Conservation (phyloP, 2,888 invertebrate species). For the Aromia moschata region DNA sequence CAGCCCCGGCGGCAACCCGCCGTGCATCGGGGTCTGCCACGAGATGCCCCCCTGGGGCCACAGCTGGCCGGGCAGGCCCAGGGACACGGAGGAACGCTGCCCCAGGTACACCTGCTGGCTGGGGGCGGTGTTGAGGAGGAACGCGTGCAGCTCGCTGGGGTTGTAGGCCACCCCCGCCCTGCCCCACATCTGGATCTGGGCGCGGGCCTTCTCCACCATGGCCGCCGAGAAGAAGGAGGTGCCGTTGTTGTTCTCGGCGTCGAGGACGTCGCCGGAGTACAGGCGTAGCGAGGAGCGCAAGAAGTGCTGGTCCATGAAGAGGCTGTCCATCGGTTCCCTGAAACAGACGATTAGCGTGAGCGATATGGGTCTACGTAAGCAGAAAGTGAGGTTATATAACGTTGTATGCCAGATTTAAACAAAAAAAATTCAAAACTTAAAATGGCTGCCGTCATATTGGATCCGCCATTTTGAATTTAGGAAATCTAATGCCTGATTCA, state of each 20-base stretch:
- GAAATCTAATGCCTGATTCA: too few species aligned
- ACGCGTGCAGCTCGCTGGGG: constrained; percentile 64
- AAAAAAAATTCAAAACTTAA: too few species aligned
- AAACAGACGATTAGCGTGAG: too few species aligned
- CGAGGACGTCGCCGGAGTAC: constrained; percentile 69
- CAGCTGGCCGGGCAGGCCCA: constrained; percentile 62
- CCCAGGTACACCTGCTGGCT: constrained; percentile 59
- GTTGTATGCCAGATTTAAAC: too few species aligned
- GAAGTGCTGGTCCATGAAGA: constrained; percentile 82
- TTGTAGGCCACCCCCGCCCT: constrained; percentile 64
- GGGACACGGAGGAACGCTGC: constrained; percentile 56
- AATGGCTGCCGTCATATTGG: too few species aligned
- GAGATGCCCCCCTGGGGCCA: constrained; percentile 60
- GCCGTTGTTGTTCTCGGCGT: constrained; percentile 63
- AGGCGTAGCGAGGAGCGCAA: constrained; percentile 69
- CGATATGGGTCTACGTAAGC: too few species aligned
- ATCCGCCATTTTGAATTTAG: too few species aligned
- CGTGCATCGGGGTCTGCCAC: constrained; percentile 59
- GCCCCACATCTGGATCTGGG: constrained; percentile 67
- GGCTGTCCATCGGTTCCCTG: constrained; percentile 80
- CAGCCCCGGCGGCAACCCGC: constrained; percentile 60
- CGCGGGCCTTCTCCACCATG: constrained; percentile 69
- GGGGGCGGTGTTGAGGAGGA: constrained; percentile 56
- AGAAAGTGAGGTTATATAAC: too few species aligned
- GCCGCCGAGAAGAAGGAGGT: constrained; percentile 63